These are phyloP conservation scores for Festucalex cinctus DNA, from an alignment of 2,113 vertebrate species.

Conservation along the genomic window DNA sequence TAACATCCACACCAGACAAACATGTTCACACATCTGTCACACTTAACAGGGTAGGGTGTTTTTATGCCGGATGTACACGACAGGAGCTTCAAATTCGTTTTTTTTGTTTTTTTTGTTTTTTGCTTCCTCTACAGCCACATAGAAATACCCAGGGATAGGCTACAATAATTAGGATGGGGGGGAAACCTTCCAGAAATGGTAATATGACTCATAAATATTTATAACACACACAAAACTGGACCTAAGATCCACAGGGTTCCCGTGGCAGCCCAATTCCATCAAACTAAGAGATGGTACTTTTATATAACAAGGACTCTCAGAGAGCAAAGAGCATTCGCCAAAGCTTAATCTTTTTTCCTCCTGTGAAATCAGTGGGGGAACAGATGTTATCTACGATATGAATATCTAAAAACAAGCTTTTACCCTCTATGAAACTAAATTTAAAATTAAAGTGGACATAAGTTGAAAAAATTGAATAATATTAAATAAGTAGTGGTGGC, in stretches of 20 bases:
- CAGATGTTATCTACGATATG: neutral
- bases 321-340: neutral
- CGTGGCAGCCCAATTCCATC: conserved; percentile 42
- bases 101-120: neutral
- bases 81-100: neutral
- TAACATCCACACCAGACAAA: conserved; percentile 32
- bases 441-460: too few species aligned
- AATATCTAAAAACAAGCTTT: neutral
- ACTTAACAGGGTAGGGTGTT: conserved; percentile 2
- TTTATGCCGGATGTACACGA: conserved; percentile 8
- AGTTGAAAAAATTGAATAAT: too few species aligned
- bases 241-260: conserved; percentile 31
- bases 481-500: too few species aligned
- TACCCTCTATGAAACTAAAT: too few species aligned
- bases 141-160: conserved; percentile 11
- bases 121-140: neutral
- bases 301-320: conserved; percentile 15
- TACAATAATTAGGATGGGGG: conserved; percentile 25
- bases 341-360: neutral
- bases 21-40: conserved; percentile 30
- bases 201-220: conserved; percentile 46
- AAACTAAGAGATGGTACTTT: conserved; percentile 34
- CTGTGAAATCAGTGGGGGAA: neutral
- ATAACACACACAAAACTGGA: conserved; percentile 36
- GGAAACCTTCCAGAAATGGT: conserved; percentile 25